phyloP scores from a whole-genome alignment of 2,113 vertebrate species.

The Rhinoptilus africanus region DNA sequence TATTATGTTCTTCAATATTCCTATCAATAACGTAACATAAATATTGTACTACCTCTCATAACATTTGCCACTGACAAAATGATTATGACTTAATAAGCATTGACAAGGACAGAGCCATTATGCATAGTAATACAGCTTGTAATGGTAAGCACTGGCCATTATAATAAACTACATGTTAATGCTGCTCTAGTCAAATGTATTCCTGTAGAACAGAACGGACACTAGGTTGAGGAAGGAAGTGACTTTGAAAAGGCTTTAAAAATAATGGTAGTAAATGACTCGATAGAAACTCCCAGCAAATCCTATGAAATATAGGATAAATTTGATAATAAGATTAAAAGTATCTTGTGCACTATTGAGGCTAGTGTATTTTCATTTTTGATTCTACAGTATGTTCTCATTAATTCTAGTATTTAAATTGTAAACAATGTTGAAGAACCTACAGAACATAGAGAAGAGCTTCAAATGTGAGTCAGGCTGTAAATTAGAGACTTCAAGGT shows the following conservation, averaged over 20 bases:
- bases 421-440: not conserved
- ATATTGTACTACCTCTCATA: not conserved
- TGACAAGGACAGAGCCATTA: slow-evolving; percentile 21
- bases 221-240: not conserved
- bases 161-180: not conserved
- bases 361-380: not conserved
- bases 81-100: slow-evolving; percentile 16
- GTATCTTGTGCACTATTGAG: not conserved
- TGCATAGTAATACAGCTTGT: not conserved
- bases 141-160: not conserved
- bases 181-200: not conserved
- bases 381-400: not conserved
- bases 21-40: slow-evolving; percentile 44
- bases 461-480: not conserved
- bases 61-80: slow-evolving; percentile 21
- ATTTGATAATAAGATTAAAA: not conserved
- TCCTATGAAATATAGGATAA: not conserved
- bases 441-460: not conserved
- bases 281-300: not conserved
- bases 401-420: not conserved
- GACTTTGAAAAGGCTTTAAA: not conserved
- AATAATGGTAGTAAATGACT: not conserved
- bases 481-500: not conserved
- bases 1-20: not conserved
- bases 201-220: not conserved